Evolutionary conservation across 2,113 vertebrate species (phyloP), one percentile per base, ranked within the genome.

Genomic region (Ursus arctos): DNA sequence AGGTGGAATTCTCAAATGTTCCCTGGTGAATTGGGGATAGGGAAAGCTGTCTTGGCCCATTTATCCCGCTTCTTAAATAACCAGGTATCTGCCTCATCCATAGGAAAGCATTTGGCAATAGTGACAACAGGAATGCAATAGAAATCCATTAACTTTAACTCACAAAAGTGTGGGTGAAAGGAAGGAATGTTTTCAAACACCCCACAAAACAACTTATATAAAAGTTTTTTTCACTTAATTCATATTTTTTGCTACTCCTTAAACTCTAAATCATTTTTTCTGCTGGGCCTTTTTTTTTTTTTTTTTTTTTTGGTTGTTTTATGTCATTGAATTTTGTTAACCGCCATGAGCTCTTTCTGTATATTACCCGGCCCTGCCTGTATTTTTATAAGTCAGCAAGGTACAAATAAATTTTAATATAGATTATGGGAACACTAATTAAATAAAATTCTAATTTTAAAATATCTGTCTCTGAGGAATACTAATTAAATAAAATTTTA

Each of bases 1-100:
- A 99, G 99, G 99, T 99, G 99, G 99, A 99, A 99, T 99, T 99
- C 99, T 99, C 98, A 98, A 99, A 98, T 71, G 28, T 98, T 99
- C 99, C 99, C 99, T 99, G 98, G 99, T 99, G 99, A 98, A 98
- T 99, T 99, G 98, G 98, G 98, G 98, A 98, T 98, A 97, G 98
- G 97, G 98, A 98, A 98, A 98, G 98, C 98, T 99, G 98, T 99
- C 99, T 98, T 97, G 98, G 98, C 97, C 98, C 98, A 99, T 99
- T 98, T 99, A 98, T 99, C 98, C 98, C 98, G 95, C 97, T 98
- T 97, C 98, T 99, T 99, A 99, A 99, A 99, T 99, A 99, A 98
- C 98, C 98, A 99, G 99, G 98, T 99, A 98, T 98, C 98, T 98
- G 98, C 98, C 96, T 98, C 97, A 96, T 98, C 99, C 97, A 94